Evolutionary conservation across 2,113 vertebrate species (phyloP).

Genomic region (Toxotes jaculatrix): DNA sequence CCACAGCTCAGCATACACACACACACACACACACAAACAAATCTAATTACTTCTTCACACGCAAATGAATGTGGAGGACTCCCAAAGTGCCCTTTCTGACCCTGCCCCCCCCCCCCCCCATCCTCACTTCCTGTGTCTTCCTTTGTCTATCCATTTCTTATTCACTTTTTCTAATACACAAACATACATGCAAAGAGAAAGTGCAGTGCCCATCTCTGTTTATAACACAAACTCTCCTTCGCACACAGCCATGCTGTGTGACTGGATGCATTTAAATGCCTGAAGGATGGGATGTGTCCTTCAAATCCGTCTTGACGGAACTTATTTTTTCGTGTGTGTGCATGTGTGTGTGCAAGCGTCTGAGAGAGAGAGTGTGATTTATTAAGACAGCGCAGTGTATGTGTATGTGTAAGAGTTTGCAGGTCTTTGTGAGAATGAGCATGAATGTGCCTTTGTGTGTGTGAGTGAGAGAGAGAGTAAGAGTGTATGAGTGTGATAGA

Average conservation of each 20-base stretch:
- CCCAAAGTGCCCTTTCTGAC: constrained; percentile 67
- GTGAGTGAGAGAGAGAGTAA: background rate
- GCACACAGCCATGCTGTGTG: constrained; percentile 22
- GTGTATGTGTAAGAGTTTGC: constrained; percentile 21
- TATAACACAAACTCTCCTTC: constrained; percentile 39
- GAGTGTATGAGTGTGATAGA: background rate
- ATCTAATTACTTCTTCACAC: constrained; percentile 76
- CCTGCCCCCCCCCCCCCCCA: constrained; percentile 49
- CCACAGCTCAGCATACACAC: constrained; percentile 55
- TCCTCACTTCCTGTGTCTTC: constrained; percentile 68
- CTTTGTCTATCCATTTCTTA: constrained; percentile 6
- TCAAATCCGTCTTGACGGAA: background rate
- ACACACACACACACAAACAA: constrained; percentile 61
- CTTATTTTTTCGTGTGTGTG: background rate
- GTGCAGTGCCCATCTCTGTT: constrained; percentile 40
- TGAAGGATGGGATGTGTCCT: background rate
- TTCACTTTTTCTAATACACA: background rate
- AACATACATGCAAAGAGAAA: constrained; percentile 26
- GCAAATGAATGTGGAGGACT: constrained; percentile 68
- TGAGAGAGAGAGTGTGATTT: background rate
- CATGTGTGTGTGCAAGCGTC: background rate
- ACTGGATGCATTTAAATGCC: background rate
- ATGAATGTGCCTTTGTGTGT: constrained; percentile 49
- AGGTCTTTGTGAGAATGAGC: constrained; percentile 31
- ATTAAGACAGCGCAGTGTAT: background rate